Evolutionary conservation across 2,888 invertebrate genomes (phyloP), one percentile per base, ranked within the genome.

Genomic region (Pseudolycoriella hygida): DNA sequence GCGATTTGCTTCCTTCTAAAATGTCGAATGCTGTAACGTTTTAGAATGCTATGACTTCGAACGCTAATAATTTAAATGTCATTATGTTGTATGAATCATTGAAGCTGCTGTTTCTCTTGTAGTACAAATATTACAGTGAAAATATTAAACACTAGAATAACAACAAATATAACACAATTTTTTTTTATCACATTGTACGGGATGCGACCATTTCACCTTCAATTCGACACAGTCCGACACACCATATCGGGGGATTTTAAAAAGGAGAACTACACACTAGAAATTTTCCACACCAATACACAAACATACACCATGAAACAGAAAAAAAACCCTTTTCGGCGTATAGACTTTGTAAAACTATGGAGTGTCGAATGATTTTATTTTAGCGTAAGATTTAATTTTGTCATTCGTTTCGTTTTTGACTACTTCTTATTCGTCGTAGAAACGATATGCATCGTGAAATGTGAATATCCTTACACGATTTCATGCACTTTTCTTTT

Each of bases 151-250:
- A 34, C 34, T 34, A 34, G 34, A 34, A 14, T 34, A 34, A 34
- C 34, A 34, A 34, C 34, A 34, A 34, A 34, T 34, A 34, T 34
- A 34, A 14, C 12, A 34, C 15, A 14, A 34, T 34, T 34, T 14
- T 34, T n/a, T n/a, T 34, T 34, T 34, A 34, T 34, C 34, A 34
- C 34, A 34, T 34, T 34, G 34, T 14, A 34, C 34, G 34, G n/a
- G 34, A 34, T 34, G n/a, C 34, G 34, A 34, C 34, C 34, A 34
- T 34, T 34, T 34, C 34, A 34, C 34, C 34, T 34, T 34, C 34
- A 34, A 34, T 34, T 34, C 34, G n/a, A 34, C 34, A 34, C 34
- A 34, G 34, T 14, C 15, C 15, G 34, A 34, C 34, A 14, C 12
- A 12, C 12, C 34, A 34, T 14, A 34, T 14, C 34, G 15, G 34